A percentile compares a stretch with the other conserved stretches of the same genome.
These are phyloP conservation scores for Cheilinus undulatus DNA, from an alignment of 2,113 vertebrate species.

Conservation along the genomic window DNA sequence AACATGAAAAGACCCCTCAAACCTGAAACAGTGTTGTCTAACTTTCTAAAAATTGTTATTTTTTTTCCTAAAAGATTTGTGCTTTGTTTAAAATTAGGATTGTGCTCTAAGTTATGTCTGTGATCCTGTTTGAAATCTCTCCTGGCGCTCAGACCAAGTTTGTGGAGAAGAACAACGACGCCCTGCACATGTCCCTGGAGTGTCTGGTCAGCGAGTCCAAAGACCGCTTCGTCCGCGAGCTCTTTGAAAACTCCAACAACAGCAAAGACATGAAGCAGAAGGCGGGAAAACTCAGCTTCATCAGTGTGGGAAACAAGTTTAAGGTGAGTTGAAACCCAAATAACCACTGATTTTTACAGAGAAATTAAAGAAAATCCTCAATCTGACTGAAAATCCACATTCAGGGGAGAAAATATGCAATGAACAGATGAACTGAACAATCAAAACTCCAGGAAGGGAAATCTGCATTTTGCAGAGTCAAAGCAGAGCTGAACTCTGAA, in stretches of 20 bases:
- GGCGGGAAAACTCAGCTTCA: conserved; percentile 96
- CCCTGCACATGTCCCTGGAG: conserved; percentile 97
- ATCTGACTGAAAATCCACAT: neutral
- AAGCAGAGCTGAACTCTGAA: neutral
- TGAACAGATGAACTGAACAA: neutral
- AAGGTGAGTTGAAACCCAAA: too few relatives aligned
- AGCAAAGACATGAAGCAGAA: conserved; percentile 94
- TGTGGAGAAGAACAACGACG: conserved; percentile 99
- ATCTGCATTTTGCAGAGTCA: conserved; percentile 16
- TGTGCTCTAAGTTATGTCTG: neutral
- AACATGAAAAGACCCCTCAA: conserved; percentile 1
- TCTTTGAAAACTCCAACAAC: conserved; percentile 92
- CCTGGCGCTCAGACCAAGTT: conserved; percentile 88
- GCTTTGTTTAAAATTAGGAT: too few relatives aligned
- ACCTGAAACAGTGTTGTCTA: too few relatives aligned
- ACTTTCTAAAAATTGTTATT: too few relatives aligned
- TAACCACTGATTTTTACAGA: too few relatives aligned
- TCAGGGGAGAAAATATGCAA: neutral
- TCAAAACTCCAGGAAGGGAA: neutral
- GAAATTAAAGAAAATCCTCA: too few relatives aligned
- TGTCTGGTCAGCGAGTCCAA: conserved; percentile 94
- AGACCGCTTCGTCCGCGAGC: conserved; percentile 91
- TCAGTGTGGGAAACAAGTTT: conserved; percentile 98
- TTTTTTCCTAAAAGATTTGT: too few relatives aligned
- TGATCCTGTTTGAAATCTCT: neutral